Evolutionary conservation across 2,113 vertebrate species (phyloP), one percentile per base, ranked within the genome.

Genomic region (Tringa solitaria): DNA sequence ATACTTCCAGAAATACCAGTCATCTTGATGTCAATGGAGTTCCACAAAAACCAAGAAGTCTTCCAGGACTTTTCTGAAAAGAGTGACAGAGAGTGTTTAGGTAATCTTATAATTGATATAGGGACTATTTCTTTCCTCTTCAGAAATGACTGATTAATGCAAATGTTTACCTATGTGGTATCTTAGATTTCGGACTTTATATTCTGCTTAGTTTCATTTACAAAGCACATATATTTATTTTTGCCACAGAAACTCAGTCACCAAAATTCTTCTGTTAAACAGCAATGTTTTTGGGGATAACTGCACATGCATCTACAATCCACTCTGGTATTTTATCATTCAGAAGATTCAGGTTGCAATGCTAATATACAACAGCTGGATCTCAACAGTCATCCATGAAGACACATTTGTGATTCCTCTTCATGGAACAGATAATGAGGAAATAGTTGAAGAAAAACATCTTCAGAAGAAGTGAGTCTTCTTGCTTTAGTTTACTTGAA

Each of bases 301-400:
- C 3, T 43, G 30, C 30, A 30, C 6, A 27, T 0, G 0, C 12
- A 64, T 15, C 18, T 8, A n/a, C 30, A 13, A 53, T 30, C 26
- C 26, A 26, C 5, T 63, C 7, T 56, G 7, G 18, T 28, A 30
- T 57, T 88, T 90, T 67, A 14, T 37, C 22, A 65, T 65, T 77
- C 14, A 65, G 35, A 61, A 77, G 35, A 18, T 4, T 73, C 53
- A 61, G n/a, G 10, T 39, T 64, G 54, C 67, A 73, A 19, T 41
- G 14, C 3, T 60, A n/a, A 35, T 23, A 24, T 24, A n/a, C 9
- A 83, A 41, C 19, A 88, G 7, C 23, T 88, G 27, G 9, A 67
- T 77, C 19, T 74, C 61, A 84, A 35, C 32, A 54, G 28, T 67
- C 8, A 67, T 8, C 41, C 4, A 2, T 39, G 28, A 68, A 54